Percentiles rank a stretch among this genome's conserved stretches.
phyloP scores from a whole-genome alignment of 2,113 vertebrate species.

The Dicerorhinus sumatrensis region DNA sequence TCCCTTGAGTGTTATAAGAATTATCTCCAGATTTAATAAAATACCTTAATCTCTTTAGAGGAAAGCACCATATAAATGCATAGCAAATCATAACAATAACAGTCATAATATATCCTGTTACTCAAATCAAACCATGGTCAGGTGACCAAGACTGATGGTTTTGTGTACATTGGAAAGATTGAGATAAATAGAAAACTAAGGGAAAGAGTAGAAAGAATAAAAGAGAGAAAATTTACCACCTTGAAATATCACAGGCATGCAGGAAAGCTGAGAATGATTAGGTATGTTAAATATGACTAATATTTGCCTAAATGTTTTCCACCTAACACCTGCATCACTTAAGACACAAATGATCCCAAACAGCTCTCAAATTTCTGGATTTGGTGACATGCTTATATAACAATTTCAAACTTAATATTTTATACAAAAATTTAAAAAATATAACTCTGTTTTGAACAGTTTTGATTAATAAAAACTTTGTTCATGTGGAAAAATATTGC shows the following conservation, averaged over 20 bases:
- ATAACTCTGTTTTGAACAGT: neutral
- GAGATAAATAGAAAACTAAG: neutral
- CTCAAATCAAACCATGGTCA: neutral
- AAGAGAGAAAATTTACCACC: neutral
- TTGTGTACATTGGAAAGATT: neutral
- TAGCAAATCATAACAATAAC: neutral
- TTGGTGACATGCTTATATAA: neutral
- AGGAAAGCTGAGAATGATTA: neutral
- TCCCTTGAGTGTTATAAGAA: neutral
- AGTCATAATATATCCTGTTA: neutral
- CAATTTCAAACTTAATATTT: slow-evolving; percentile 20
- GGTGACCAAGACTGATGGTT: neutral
- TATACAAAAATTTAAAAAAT: slow-evolving; percentile 11
- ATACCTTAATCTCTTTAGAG: neutral
- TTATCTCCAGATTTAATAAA: neutral
- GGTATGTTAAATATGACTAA: neutral
- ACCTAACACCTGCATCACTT: neutral
- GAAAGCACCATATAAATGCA: neutral
- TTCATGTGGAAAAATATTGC: neutral
- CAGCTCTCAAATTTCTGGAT: neutral
- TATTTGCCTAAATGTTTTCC: neutral
- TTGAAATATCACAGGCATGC: neutral
- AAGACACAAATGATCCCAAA: neutral
- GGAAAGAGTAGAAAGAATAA: neutral
- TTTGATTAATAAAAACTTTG: neutral